phyloP scores from a whole-genome alignment of 1,140 invertebrate genomes.

The Procambarus clarkii region DNA sequence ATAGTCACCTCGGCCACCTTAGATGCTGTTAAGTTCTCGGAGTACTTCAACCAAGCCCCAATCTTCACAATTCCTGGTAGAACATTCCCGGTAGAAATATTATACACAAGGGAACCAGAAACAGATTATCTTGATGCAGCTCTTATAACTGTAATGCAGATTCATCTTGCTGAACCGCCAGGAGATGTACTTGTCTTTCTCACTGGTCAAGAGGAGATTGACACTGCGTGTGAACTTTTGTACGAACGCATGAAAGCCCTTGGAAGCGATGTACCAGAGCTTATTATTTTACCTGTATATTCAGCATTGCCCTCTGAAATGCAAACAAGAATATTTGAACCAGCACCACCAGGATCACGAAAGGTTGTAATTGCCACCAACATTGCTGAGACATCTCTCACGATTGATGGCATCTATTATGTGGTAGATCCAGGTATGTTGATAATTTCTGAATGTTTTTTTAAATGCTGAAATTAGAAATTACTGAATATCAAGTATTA shows the following conservation, averaged over 20 bases:
- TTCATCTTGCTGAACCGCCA: slow-evolving; percentile 97
- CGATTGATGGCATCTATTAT: slow-evolving; percentile 99
- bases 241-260: slow-evolving; percentile 99
- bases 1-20: slow-evolving; percentile 99
- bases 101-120: slow-evolving; percentile 99
- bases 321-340: slow-evolving; percentile 99
- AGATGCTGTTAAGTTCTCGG: slow-evolving; percentile 98
- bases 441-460: background rate
- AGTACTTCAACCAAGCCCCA: slow-evolving; percentile 97
- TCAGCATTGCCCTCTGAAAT: slow-evolving; percentile 99
- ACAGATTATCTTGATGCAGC: slow-evolving; percentile 99
- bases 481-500: background rate
- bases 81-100: slow-evolving; percentile 96
- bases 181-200: slow-evolving; percentile 95
- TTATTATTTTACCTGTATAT: slow-evolving; percentile 98
- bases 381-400: slow-evolving; percentile 99
- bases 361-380: slow-evolving; percentile 99
- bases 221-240: slow-evolving; percentile 98
- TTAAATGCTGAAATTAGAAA: background rate
- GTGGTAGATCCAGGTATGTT: slow-evolving; percentile 93
- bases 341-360: slow-evolving; percentile 96
- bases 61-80: slow-evolving; percentile 97
- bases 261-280: slow-evolving; percentile 96
- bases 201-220: slow-evolving; percentile 98
- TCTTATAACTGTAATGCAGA: slow-evolving; percentile 99